Evolutionary conservation across 2,797 vertebrate species (phyloP).

Genomic region (Tenualosa thibaudeaui): DNA sequence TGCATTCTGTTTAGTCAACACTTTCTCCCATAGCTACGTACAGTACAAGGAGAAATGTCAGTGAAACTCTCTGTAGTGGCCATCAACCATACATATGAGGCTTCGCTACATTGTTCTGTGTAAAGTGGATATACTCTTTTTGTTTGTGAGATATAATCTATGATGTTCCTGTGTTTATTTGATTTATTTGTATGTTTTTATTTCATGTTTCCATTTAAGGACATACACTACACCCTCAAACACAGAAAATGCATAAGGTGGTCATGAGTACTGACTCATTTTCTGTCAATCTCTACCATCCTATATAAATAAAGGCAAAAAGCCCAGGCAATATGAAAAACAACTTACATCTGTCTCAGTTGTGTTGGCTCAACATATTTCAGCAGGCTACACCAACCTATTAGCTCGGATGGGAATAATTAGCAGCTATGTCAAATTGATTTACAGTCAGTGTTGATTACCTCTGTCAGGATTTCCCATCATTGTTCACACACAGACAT

Average conservation of each 20-base stretch:
- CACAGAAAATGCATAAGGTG: slow-evolving; percentile 53
- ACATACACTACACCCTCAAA: slow-evolving; percentile 56
- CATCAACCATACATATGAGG: slow-evolving; percentile 17
- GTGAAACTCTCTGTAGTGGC: neutral
- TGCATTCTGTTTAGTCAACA: neutral
- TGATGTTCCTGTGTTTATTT: slow-evolving; percentile 42
- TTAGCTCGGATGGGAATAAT: too few relatives aligned
- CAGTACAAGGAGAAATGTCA: neutral
- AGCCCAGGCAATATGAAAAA: too few relatives aligned
- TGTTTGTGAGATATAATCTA: slow-evolving; percentile 33
- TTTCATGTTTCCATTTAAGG: slow-evolving; percentile 44
- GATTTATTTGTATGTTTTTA: slow-evolving; percentile 44
- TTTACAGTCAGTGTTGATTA: too few relatives aligned
- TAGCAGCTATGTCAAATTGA: too few relatives aligned
- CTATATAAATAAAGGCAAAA: too few relatives aligned
- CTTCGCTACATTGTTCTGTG: neutral
- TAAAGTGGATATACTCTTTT: slow-evolving; percentile 27
- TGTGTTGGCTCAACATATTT: too few relatives aligned
- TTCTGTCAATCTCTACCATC: too few relatives aligned
- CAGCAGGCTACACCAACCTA: too few relatives aligned
- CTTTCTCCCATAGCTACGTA: neutral
- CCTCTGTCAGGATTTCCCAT: too few relatives aligned
- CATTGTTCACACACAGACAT: too few relatives aligned
- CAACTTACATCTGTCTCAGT: too few relatives aligned
- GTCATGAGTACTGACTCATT: slow-evolving; percentile 32